Evolutionary conservation across 64 coral and sea anemone genomes (phyloP).

Genomic region (Hydrozoanthus tunicans): DNA sequence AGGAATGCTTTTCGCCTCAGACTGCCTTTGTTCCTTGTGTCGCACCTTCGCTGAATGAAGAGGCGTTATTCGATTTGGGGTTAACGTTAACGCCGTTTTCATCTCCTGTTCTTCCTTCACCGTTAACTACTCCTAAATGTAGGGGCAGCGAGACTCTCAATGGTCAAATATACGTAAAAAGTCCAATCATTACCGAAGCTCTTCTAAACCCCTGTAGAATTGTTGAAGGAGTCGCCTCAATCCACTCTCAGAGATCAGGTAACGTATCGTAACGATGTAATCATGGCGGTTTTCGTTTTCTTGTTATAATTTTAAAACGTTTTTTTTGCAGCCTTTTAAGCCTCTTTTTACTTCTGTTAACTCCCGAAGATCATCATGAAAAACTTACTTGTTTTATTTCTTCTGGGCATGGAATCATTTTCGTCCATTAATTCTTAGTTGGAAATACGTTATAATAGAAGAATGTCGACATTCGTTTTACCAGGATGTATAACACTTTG

Average conservation of each 20-base stretch:
- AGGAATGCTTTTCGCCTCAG: slow-evolving; percentile 19
- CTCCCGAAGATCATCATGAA: too few relatives aligned
- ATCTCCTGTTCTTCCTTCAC: slow-evolving; percentile 13
- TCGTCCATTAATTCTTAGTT: too few relatives aligned
- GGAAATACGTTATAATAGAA: too few relatives aligned
- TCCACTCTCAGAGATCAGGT: slow-evolving; percentile 1
- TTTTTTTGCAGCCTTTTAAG: too few relatives aligned
- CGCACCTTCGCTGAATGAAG: slow-evolving; percentile 4
- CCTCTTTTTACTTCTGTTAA: too few relatives aligned
- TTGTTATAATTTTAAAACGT: background rate
- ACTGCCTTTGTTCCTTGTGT: background rate
- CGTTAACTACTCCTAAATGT: background rate
- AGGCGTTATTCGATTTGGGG: background rate
- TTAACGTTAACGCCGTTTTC: slow-evolving; percentile 30
- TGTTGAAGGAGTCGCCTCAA: background rate
- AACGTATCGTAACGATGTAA: background rate
- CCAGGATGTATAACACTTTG: too few relatives aligned
- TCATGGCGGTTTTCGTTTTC: background rate
- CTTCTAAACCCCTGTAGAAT: slow-evolving; percentile 16
- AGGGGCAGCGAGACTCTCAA: background rate
- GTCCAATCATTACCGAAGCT: slow-evolving; percentile 9
- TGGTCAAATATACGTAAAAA: background rate
- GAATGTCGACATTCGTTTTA: too few relatives aligned
- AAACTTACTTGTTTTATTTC: too few relatives aligned
- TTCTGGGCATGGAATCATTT: too few relatives aligned